These are phyloP conservation scores for Xylocopa sonorina DNA, from an alignment of 1,140 invertebrate species.

Conservation along the genomic window DNA sequence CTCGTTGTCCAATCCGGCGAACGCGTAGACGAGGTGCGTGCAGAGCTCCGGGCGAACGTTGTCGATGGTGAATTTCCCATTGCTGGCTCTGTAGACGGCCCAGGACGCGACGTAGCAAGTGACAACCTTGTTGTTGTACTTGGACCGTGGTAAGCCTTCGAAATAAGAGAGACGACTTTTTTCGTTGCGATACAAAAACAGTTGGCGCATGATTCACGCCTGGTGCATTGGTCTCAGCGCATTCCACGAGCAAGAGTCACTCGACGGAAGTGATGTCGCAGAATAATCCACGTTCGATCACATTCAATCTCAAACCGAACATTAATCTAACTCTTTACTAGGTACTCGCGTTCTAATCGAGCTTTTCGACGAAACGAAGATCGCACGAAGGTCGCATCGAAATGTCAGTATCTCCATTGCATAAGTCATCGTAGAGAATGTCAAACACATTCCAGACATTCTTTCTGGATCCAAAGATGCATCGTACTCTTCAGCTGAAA, in stretches of 20 bases:
- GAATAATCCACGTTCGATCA: too few relatives aligned
- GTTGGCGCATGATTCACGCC: neutral
- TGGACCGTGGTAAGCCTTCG: constrained; percentile 45
- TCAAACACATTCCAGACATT: constrained; percentile 35
- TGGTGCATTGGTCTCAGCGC: too few relatives aligned
- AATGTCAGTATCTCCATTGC: constrained; percentile 40
- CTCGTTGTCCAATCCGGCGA: constrained; percentile 88
- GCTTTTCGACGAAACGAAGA: too few relatives aligned
- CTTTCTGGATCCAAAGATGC: neutral
- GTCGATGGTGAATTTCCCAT: constrained; percentile 86
- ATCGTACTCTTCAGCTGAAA: too few relatives aligned
- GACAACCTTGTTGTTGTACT: constrained; percentile 85
- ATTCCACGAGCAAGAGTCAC: too few relatives aligned
- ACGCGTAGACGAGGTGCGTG: constrained; percentile 94
- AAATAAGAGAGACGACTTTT: neutral
- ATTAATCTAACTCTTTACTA: too few relatives aligned
- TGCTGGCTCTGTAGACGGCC: constrained; percentile 87
- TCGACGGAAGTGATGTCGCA: too few relatives aligned
- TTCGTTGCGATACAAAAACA: neutral
- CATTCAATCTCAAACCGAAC: too few relatives aligned
- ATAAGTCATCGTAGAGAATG: constrained; percentile 23
- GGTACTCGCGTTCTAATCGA: too few relatives aligned
- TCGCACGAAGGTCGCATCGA: neutral
- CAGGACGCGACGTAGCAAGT: constrained; percentile 91
- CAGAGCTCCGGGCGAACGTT: constrained; percentile 90